These are phyloP conservation scores for Acyrthosiphon pisum DNA, from an alignment of 1,140 invertebrate genomes.

Conservation along the genomic window DNA sequence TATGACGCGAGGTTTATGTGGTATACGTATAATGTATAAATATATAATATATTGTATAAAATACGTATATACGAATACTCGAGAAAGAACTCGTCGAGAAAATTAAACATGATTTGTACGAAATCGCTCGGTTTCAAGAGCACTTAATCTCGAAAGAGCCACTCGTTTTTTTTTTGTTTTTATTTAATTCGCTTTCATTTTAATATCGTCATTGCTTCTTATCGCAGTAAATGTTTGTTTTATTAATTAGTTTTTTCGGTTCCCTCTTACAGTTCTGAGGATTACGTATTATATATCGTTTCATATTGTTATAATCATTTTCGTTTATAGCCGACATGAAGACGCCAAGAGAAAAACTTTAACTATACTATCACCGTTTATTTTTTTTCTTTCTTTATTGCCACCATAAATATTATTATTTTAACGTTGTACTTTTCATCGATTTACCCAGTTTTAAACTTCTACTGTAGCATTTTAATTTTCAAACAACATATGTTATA, in stretches of 20 bases:
- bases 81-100: background rate
- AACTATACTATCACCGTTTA: background rate
- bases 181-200: background rate
- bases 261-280: background rate
- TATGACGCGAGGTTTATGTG: background rate
- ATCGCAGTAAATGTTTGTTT: conserved; percentile 29
- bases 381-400: background rate
- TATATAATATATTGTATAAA: background rate
- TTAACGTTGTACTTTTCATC: background rate
- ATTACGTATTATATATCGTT: background rate
- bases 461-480: background rate
- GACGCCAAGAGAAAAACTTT: background rate
- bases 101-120: background rate
- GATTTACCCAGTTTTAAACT: background rate
- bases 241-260: conserved; percentile 12
- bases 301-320: background rate
- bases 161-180: background rate
- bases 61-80: background rate
- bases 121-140: background rate
- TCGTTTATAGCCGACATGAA: background rate
- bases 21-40: background rate
- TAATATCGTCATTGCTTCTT: background rate
- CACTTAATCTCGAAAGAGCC: conserved; percentile 14
- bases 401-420: background rate
- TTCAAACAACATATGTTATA: background rate